Evolutionary conservation across 2,113 vertebrate genomes (phyloP), one percentile per base, ranked within the genome.

Genomic region (Mesoclemmys tuberculata): DNA sequence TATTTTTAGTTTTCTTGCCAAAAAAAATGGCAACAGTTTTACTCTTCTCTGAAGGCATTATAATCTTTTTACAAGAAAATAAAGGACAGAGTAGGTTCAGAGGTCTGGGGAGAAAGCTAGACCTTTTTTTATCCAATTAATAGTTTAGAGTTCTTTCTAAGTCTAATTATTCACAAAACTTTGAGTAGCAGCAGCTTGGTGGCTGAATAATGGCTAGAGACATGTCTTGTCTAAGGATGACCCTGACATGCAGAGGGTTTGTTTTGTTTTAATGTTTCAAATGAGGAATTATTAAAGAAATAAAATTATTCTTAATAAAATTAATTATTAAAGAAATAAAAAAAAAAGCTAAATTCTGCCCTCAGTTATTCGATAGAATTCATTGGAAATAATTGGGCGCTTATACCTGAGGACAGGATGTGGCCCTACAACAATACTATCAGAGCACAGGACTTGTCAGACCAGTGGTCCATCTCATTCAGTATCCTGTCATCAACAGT

Each of bases 111-210:
- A 90, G 48, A 78, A 93, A 95, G 31, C 61, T 92, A 85, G 44
- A 26, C 19, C 94, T 92, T 95, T 94, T 94, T 18, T 52, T 89
- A 86, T 91, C 95, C 89, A 97, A 92, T 96, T 97, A 94, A 92
- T 35, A 91, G 31, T 92, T 94, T 71, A 58, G 83, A 48, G 8
- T 85, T 93, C 89, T 75, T 96, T 95, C 93, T 27, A 87, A 96
- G 54, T 2, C 22, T 93, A 93, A 89, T 96, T 97, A 95, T 82
- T 78, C 87, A 38, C 38, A 91, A 81, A 96, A 84, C 19, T 87
- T 85, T 80, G 80, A 95, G 81, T 55, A 89, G 26, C 49, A 84
- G 3, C 58, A 74, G 68, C 38, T 52, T 29, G 5, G 71, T 95
- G 77, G 74, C 55, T 3, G 0, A 6, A 56, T 90, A 96, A 95